These are phyloP conservation scores for Tenthredo notha DNA, from an alignment of 2,888 invertebrate species.

Conservation along the genomic window DNA sequence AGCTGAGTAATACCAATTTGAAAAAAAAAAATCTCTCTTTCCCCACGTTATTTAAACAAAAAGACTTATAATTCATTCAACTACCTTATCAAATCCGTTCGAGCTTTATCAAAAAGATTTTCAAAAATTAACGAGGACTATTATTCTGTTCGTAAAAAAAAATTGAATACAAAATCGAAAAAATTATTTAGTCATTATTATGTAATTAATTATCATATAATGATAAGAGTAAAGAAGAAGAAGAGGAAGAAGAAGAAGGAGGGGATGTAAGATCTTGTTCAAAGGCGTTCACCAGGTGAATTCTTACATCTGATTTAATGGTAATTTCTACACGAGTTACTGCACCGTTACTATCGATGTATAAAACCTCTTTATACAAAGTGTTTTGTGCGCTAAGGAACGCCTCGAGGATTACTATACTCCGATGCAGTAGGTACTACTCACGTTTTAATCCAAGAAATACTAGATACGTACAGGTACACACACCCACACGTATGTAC, in stretches of 20 bases:
- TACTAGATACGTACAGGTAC: neutral
- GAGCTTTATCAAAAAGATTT: too few species aligned
- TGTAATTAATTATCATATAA: neutral
- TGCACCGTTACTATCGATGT: neutral
- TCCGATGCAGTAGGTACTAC: neutral
- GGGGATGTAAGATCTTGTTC: neutral
- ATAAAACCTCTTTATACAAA: conserved; percentile 5
- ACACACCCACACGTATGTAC: neutral
- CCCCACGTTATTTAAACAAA: neutral
- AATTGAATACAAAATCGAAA: neutral
- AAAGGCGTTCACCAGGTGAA: conserved; percentile 10
- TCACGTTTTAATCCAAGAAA: conserved; percentile 3
- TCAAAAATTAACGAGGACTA: neutral
- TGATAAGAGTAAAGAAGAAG: neutral
- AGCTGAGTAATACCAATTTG: neutral
- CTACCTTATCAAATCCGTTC: neutral
- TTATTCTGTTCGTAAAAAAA: too few species aligned
- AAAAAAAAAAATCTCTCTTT: neutral
- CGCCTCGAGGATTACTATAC: conserved; percentile 18
- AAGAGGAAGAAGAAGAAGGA: neutral
- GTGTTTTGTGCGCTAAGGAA: neutral
- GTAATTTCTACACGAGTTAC: conserved; percentile 39
- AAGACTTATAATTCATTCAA: neutral
- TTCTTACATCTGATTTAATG: conserved; percentile 43
- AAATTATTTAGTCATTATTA: neutral